Evolutionary conservation across 2,113 vertebrate species (phyloP), one percentile per base, ranked within the genome.

Genomic region (Protobothrops flavoviridis): DNA sequence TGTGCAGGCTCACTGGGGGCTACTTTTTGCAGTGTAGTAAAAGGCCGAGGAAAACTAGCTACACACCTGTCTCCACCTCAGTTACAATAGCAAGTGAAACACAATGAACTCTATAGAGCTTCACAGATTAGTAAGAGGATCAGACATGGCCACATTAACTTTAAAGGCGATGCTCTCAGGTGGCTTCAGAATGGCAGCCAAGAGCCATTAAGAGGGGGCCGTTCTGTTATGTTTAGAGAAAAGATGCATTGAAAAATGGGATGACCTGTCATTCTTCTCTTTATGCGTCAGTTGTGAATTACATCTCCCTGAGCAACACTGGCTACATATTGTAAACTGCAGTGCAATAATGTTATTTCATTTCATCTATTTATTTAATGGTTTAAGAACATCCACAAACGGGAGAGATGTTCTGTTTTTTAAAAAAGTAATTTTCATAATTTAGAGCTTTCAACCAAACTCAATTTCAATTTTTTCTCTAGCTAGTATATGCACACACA

Each of bases 11-110:
- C 94, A 85, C 92, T 94, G 92, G 88, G 90, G 43, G 17, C 21
- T 55, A 88, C 95, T 94, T 93, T 94, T 96, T 81, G 91, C 26
- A 94, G 93, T 94, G 95, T 95, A 97, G 92, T 95, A 85, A 96
- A 97, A 96, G 95, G 91, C 93, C 92, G 95, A 96, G 93, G 95
- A 95, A 96, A 96, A 95, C 93, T 93, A 94, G 95, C 94, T 93
- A 93, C 92, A 95, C 93, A 95, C 95, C 95, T 95, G 88, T 95
- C 95, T 96, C 95, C 96, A 95, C 95, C 95, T 96, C 23, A 0
- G 91, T 92, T 94, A 96, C 95, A 97, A 96, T 91, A 95, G 94
- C 94, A 93, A 94, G 50, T 69, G 91, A 93, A 0, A 1, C 26
- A 90, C 87, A 93, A 94, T 39, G 29, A 17, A 90, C 95, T 94